Base-by-base conservation (phyloP, 2,888 invertebrate species). In the Scrobipalpa costella region DNA sequence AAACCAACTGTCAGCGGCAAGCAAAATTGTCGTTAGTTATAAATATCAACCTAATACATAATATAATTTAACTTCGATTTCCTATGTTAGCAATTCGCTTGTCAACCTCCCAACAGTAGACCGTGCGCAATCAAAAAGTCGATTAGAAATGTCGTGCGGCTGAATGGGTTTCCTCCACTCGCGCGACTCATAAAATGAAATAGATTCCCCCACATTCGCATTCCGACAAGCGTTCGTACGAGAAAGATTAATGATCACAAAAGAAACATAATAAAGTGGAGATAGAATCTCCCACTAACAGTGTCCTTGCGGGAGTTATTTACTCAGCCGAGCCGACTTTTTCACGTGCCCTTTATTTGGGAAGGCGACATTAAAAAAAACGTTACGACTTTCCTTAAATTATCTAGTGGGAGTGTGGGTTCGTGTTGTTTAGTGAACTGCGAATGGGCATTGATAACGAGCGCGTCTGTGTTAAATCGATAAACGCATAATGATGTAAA, bases 181-280 rank as follows among this genome's bases (percentile, higher is more conserved):
- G 83, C 88, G 86, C 87, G 86, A 80, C 88, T 91, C 91, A 90
- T 91, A 90, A 91, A 91, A 90, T 86, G 90, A 90, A 90, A 91
- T 91, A 91, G 90, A 91, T 90, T 89, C 90, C 89, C 90, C 90
- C 86, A 91, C 91, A 91, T 91, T 91, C 91, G 85, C 90, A 91
- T 90, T 90, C 91, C 90, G 91, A 91, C 91, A 90, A 90, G 90
- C 91, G 88, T 91, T 90, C 91, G 90, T 89, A 90, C 90, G 89
- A 88, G 89, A 90, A 90, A 91, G 91, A 91, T 91, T 91, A 91
- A 91, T 91, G 91, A 90, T 90, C 91, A 90, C 90, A 91, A 90
- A 91, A 90, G 90, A 90, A 91, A 91, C 90, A 90, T 90, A 91
- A 91, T 90, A 91, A 90, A 90, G 85, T 86, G 85, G 84, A 90